Evolutionary conservation across 2,113 vertebrate genomes (phyloP).

Genomic region (Leucopsar rothschildi): DNA sequence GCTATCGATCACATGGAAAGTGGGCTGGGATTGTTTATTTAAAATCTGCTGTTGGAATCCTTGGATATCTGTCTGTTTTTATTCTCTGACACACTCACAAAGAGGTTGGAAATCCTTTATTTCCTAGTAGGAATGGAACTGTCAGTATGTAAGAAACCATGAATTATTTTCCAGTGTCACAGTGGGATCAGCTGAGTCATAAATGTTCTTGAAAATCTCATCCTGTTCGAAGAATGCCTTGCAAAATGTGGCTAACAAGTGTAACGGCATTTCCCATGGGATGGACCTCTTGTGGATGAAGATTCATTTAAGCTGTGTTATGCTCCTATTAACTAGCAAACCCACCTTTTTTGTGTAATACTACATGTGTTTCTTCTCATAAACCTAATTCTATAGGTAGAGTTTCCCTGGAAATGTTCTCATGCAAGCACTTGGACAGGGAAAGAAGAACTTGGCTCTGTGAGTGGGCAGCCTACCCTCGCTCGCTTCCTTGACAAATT

Average conservation of each 20-base stretch:
- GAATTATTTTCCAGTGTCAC: background rate
- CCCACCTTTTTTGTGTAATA: background rate
- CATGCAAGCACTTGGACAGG: background rate
- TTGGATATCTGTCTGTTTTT: background rate
- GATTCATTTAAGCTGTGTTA: background rate
- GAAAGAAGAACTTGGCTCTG: background rate
- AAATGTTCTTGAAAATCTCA: background rate
- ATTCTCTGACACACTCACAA: background rate
- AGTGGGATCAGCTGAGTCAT: background rate
- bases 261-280: background rate
- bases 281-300: background rate
- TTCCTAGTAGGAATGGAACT: background rate
- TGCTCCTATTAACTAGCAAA: background rate
- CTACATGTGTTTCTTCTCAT: background rate
- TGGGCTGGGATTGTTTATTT: background rate
- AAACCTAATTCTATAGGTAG: background rate
- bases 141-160: background rate
- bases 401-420: background rate
- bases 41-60: background rate
- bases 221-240: background rate
- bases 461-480: background rate
- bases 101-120: background rate
- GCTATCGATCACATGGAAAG: background rate
- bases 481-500: background rate
- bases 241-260: background rate